Percentiles rank a stretch among this genome's conserved stretches.
Evolutionary conservation across 1,140 invertebrate genomes (phyloP).

Genomic region (Papilio polytes): DNA sequence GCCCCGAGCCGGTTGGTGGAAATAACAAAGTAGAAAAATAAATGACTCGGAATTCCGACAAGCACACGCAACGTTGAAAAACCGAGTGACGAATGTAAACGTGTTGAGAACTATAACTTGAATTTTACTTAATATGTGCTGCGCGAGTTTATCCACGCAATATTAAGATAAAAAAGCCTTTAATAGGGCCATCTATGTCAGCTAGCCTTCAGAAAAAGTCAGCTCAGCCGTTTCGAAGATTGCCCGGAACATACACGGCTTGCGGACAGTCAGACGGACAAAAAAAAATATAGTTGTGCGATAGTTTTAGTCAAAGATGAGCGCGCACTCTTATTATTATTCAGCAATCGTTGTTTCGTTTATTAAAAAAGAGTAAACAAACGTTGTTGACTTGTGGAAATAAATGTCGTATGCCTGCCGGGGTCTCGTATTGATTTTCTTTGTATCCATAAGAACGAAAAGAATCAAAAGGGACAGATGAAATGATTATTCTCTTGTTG

Average conservation of each 20-base stretch:
- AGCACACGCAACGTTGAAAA: not conserved
- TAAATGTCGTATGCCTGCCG: not conserved
- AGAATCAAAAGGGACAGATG: not conserved
- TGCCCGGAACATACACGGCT: too few species aligned
- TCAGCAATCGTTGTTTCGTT: not conserved
- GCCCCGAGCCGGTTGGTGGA: constrained; percentile 1
- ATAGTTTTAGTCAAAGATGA: too few species aligned
- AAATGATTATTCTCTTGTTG: not conserved
- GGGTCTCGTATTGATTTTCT: not conserved
- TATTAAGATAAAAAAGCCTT: too few species aligned
- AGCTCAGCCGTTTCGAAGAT: too few species aligned
- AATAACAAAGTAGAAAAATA: constrained; percentile 21
- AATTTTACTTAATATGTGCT: too few species aligned
- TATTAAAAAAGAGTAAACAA: constrained; percentile 2
- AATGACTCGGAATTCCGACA: not conserved
- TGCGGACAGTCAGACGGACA: too few species aligned
- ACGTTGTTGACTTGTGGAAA: not conserved
- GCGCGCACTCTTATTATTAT: not conserved
- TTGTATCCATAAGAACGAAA: not conserved
- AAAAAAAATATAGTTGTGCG: too few species aligned
- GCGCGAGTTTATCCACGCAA: too few species aligned
- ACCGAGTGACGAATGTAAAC: too few species aligned
- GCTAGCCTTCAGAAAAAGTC: too few species aligned
- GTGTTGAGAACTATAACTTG: too few species aligned
- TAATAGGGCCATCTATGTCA: too few species aligned